A percentile compares a stretch with the other conserved stretches of the same genome.
Conservation (phyloP, 2,888 invertebrate species). For the Aspidapion aeneum region DNA sequence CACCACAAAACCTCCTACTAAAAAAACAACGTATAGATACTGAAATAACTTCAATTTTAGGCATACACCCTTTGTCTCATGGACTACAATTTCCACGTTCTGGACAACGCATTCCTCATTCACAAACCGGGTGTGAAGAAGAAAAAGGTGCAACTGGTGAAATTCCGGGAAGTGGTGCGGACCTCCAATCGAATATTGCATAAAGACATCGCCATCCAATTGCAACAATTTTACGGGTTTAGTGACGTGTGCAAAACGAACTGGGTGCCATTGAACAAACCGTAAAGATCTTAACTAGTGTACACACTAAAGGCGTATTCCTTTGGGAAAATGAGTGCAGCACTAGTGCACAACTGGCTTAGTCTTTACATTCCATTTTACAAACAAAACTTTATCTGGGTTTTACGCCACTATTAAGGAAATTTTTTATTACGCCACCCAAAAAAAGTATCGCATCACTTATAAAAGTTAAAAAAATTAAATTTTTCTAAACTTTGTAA, state of each 20-base stretch:
- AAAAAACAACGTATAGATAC: no score
- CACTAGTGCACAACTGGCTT: no score
- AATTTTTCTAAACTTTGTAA: no score
- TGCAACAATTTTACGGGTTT: constrained; percentile 28
- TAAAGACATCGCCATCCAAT: constrained; percentile 22
- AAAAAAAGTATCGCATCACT: no score
- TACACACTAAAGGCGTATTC: not conserved
- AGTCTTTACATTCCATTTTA: no score
- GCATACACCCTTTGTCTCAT: constrained; percentile 33
- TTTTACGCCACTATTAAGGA: no score
- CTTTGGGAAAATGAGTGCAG: no score
- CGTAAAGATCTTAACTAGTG: not conserved
- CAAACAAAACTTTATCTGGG: no score
- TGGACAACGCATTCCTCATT: constrained; percentile 35
- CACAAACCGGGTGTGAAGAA: constrained; percentile 37
- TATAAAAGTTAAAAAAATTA: no score
- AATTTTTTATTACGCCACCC: no score
- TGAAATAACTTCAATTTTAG: no score
- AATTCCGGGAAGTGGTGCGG: constrained; percentile 21
- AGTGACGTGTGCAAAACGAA: constrained; percentile 22
- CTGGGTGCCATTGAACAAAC: not conserved
- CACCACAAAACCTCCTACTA: no score
- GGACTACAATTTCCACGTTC: constrained; percentile 32
- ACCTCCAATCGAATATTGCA: constrained; percentile 26
- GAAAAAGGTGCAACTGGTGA: constrained; percentile 31